A percentile compares a stretch with the other conserved stretches of the same genome.
These are phyloP conservation scores for Gorsachius goisagi DNA, from an alignment of 2,113 vertebrate species.

Conservation along the genomic window DNA sequence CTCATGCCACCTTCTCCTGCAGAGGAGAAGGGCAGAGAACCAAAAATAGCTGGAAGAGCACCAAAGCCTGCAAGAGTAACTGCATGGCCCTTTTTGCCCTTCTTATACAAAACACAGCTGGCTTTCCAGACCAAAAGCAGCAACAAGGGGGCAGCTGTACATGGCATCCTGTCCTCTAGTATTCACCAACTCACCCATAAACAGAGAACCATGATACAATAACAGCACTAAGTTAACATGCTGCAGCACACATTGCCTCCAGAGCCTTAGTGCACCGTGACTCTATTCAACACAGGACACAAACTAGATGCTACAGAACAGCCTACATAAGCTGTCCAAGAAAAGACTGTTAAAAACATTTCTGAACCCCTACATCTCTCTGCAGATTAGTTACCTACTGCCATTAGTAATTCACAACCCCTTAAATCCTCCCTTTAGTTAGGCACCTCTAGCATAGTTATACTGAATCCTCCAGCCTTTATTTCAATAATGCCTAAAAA, in stretches of 20 bases:
- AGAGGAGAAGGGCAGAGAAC: neutral
- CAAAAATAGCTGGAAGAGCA: neutral
- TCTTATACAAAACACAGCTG: neutral
- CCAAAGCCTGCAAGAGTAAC: neutral
- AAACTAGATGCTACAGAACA: neutral
- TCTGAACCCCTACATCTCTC: neutral
- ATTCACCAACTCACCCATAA: neutral
- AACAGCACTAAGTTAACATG: neutral
- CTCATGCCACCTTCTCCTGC: neutral
- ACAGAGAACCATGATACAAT: neutral
- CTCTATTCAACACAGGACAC: neutral
- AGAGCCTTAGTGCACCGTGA: neutral
- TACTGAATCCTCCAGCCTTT: neutral
- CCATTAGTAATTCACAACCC: neutral
- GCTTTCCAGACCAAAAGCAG: neutral
- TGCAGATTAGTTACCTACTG: neutral
- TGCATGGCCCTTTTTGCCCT: neutral
- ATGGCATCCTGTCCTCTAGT: neutral
- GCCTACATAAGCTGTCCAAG: neutral
- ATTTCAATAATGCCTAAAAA: neutral
- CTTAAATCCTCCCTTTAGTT: neutral
- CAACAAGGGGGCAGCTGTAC: neutral
- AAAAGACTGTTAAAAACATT: neutral
- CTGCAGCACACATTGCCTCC: neutral
- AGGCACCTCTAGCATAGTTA: neutral